phyloP scores from a whole-genome alignment of 2,888 invertebrate species.

The Conomelus anceps region DNA sequence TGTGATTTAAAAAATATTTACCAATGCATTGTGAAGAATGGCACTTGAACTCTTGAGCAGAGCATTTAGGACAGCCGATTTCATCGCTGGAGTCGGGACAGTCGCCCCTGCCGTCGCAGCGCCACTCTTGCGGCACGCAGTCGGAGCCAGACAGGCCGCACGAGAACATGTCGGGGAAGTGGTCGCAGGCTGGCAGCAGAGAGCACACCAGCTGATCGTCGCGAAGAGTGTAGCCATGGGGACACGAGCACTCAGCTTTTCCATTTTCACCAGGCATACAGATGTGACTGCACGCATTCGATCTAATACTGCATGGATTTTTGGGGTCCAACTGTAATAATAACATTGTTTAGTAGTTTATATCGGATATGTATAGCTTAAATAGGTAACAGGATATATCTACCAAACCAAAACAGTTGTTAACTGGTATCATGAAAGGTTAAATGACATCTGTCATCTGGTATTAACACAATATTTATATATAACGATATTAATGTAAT shows the following conservation, averaged over 20 bases:
- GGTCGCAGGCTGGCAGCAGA: constrained; percentile 59
- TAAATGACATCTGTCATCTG: too few species aligned
- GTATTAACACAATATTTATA: too few species aligned
- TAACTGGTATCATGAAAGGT: too few species aligned
- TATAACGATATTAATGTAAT: too few species aligned
- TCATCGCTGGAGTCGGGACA: constrained; percentile 81
- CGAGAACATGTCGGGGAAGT: constrained; percentile 57
- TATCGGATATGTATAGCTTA: too few species aligned
- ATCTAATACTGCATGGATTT: constrained; percentile 56
- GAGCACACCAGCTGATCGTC: constrained; percentile 52
- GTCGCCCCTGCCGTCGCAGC: constrained; percentile 74
- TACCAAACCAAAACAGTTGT: too few species aligned
- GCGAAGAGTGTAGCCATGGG: constrained; percentile 54
- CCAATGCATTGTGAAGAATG: constrained; percentile 54
- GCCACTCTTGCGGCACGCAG: constrained; percentile 63
- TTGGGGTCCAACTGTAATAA: constrained; percentile 44
- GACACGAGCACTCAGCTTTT: constrained; percentile 62
- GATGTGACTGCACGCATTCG: constrained; percentile 61
- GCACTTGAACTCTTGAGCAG: constrained; percentile 60
- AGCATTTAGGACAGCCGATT: constrained; percentile 63
- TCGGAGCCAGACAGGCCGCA: constrained; percentile 56
- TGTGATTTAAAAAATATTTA: constrained; percentile 35
- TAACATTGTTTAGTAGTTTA: too few species aligned
- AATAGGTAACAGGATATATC: too few species aligned
- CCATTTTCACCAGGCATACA: constrained; percentile 48